Percentiles rank a stretch among this genome's conserved stretches.
These are phyloP conservation scores for Falco peregrinus DNA, from an alignment of 2,797 vertebrate genomes.

Conservation along the genomic window DNA sequence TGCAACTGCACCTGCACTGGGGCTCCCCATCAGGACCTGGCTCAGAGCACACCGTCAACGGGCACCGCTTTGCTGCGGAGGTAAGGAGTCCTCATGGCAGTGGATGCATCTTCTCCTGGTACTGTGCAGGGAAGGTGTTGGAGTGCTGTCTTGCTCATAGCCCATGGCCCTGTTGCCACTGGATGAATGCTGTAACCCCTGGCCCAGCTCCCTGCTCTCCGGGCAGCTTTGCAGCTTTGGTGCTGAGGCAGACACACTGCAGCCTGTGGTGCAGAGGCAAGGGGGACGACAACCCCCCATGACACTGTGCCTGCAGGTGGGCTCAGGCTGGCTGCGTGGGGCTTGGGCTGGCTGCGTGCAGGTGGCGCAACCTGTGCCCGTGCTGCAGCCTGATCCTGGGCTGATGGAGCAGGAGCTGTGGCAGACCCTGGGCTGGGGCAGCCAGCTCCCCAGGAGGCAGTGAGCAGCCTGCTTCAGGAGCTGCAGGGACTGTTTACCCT, in stretches of 20 bases:
- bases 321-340: no score
- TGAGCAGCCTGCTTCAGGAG: background rate
- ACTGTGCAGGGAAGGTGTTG: background rate
- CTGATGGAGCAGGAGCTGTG: background rate
- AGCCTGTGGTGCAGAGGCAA: background rate
- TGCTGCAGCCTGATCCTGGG: background rate
- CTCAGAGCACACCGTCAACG: slow-evolving; percentile 82
- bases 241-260: background rate
- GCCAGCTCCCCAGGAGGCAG: background rate
- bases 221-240: background rate
- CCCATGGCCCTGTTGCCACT: background rate
- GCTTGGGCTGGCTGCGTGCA: fast-evolving
- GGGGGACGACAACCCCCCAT: background rate
- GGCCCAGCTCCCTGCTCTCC: background rate
- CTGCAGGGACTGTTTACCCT: slow-evolving; percentile 32
- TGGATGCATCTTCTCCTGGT: background rate
- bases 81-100: slow-evolving; percentile 30
- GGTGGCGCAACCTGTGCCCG: background rate
- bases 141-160: background rate
- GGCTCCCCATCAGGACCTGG: slow-evolving; percentile 68
- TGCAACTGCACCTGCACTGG: slow-evolving; percentile 88
- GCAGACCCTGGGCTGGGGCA: fast-evolving
- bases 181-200: background rate
- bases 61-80: slow-evolving; percentile 80
- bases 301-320: background rate